Evolutionary conservation across 2,113 vertebrate genomes (phyloP), one percentile per base, ranked within the genome.

Genomic region (Gambusia affinis): DNA sequence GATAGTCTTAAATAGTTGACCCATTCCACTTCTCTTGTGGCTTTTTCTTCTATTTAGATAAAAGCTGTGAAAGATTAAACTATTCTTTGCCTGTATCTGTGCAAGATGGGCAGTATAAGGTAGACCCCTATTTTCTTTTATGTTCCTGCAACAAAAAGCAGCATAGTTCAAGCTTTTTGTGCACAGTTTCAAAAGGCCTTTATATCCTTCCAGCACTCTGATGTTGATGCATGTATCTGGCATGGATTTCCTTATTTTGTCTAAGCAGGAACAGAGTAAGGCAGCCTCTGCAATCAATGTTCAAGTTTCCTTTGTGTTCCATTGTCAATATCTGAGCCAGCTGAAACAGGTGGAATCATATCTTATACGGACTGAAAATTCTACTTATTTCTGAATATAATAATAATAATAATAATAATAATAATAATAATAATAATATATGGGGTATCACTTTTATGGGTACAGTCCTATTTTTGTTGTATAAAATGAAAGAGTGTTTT

Each of bases 51-150:
- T 51, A 8, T 54, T 70, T 79, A 81, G 75, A 79, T 80, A 80
- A 79, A 87, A 60, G 63, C 71, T 76, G 71, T 72, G 31, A 62
- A 61, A 65, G 61, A 76, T 73, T 61, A 80, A 78, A 73, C 27
- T 19, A 67, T 37, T 73, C 62, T 75, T 72, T 42, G 63, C 6
- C 8, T 28, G 12, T 42, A 30, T 64, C 30, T 69, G 62, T 63
- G 74, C 10, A 60, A 35, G n/a, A 22, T 60, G n/a, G 64, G 14
- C 24, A 57, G 1, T 61, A 14, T 78, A 0, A 70, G 66, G 4
- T n/a, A n/a, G 27, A 51, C 39, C 33, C 62, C 35, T 60, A 57
- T 44, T 63, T 33, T 30, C 12, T 61, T 74, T 75, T 60, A 12
- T 67, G 42, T 60, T 65, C 19, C 28, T 29, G 27, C 29, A 35